phyloP scores from a whole-genome alignment of 2,888 invertebrate genomes.

The Perdita meconis region DNA sequence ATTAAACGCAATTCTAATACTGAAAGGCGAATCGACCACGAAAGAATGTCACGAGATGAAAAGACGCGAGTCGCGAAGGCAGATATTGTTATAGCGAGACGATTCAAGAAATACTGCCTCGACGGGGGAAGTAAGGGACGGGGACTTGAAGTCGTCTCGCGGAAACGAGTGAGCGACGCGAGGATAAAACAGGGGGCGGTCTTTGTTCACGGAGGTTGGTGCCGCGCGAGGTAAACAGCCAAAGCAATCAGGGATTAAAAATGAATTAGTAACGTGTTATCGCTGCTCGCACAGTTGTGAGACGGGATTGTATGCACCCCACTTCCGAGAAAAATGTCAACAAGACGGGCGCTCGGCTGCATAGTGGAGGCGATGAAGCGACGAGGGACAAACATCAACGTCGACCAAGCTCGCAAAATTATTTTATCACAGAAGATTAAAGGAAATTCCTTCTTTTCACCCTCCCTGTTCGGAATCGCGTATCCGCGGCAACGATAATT shows the following conservation, averaged over 20 bases:
- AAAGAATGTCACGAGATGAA: background rate
- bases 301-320: slow-evolving; percentile 2
- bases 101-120: background rate
- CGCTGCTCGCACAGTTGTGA: slow-evolving; percentile 46
- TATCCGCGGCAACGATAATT: slow-evolving; percentile 1
- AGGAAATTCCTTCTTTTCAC: slow-evolving; percentile 17
- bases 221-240: slow-evolving; percentile 40
- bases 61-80: background rate
- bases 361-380: slow-evolving; percentile 4
- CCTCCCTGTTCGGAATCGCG: background rate
- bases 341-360: background rate
- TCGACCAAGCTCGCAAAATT: slow-evolving; percentile 19
- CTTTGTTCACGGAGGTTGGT: slow-evolving; percentile 42
- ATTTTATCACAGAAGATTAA: slow-evolving; percentile 19
- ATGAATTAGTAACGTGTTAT: slow-evolving; percentile 65
- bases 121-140: background rate
- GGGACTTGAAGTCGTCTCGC: slow-evolving; percentile 3
- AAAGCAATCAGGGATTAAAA: slow-evolving; percentile 64
- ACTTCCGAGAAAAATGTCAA: slow-evolving; percentile 53
- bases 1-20: background rate
- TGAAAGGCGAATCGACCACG: background rate
- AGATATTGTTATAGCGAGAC: background rate
- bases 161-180: slow-evolving; percentile 34
- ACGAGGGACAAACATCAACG: slow-evolving; percentile 47
- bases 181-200: background rate